Conservation (phyloP, 2,888 invertebrate genomes). For the Salticus scenicus region DNA sequence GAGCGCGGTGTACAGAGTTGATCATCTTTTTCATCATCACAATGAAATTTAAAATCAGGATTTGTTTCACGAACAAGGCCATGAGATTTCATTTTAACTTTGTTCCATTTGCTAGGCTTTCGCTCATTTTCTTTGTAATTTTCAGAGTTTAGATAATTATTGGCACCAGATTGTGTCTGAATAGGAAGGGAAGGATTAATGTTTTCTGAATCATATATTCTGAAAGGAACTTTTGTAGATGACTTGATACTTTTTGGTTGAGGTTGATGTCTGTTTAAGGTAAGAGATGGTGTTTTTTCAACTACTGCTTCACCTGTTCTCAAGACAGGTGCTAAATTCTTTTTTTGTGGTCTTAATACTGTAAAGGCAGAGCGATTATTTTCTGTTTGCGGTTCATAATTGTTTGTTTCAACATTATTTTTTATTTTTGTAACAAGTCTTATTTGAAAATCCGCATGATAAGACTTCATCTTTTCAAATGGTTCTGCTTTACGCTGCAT, state of each 20-base stretch:
- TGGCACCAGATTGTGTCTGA: slow-evolving; percentile 71
- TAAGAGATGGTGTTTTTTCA: slow-evolving; percentile 64
- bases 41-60: slow-evolving; percentile 34
- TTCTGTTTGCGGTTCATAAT: slow-evolving; percentile 11
- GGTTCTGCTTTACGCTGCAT: slow-evolving; percentile 87
- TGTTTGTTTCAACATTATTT: not conserved
- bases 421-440: slow-evolving; percentile 32
- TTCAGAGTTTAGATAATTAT: slow-evolving; percentile 72
- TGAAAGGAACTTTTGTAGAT: slow-evolving; percentile 36
- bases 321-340: slow-evolving; percentile 79
- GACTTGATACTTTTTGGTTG: slow-evolving; percentile 23
- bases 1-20: slow-evolving; percentile 27
- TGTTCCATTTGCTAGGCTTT: slow-evolving; percentile 84
- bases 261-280: slow-evolving; percentile 31
- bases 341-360: slow-evolving; percentile 82
- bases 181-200: slow-evolving; percentile 62
- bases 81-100: slow-evolving; percentile 73
- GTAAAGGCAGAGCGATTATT: slow-evolving; percentile 76
- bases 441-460: slow-evolving; percentile 38
- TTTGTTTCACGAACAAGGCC: not conserved
- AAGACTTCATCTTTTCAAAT: slow-evolving; percentile 75
- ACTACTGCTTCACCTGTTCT: slow-evolving; percentile 73
- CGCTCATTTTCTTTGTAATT: slow-evolving; percentile 82
- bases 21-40: slow-evolving; percentile 28
- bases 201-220: slow-evolving; percentile 73